Evolutionary conservation across 2,797 vertebrate species (phyloP).

Genomic region (Gobionotothen gibberifrons): DNA sequence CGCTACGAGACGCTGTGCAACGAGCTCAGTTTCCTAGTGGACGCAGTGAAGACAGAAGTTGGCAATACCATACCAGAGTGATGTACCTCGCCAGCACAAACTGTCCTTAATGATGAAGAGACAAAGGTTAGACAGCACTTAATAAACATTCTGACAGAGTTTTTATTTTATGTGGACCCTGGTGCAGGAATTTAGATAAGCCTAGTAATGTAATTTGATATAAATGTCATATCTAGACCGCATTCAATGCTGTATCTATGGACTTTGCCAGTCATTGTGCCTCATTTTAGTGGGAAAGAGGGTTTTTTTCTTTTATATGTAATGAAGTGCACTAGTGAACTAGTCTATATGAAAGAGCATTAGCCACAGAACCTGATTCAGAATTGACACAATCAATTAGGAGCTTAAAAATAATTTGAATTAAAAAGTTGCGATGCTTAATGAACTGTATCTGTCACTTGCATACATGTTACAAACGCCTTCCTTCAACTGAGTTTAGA

Average conservation of each 20-base stretch:
- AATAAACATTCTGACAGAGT: not conserved
- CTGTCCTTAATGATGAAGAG: not conserved
- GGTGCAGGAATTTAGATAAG: not conserved
- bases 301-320: not conserved
- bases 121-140: not conserved
- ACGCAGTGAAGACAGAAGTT: slow-evolving; percentile 89
- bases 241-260: not conserved
- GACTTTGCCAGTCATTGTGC: not conserved
- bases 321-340: not conserved
- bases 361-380: not conserved
- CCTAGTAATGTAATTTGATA: too few relatives aligned
- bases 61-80: slow-evolving; percentile 62
- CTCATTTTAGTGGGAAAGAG: not conserved
- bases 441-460: not conserved
- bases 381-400: not conserved
- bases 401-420: not conserved
- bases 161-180: not conserved
- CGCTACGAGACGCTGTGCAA: slow-evolving; percentile 94
- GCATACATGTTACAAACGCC: not conserved
- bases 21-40: slow-evolving; percentile 94
- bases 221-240: not conserved
- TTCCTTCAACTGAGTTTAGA: not conserved
- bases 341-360: not conserved
- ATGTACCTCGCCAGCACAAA: not conserved
- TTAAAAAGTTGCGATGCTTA: not conserved